Evolutionary conservation across 2,113 vertebrate genomes (phyloP), one percentile per base, ranked within the genome.

Genomic region (Xiphias gladius): DNA sequence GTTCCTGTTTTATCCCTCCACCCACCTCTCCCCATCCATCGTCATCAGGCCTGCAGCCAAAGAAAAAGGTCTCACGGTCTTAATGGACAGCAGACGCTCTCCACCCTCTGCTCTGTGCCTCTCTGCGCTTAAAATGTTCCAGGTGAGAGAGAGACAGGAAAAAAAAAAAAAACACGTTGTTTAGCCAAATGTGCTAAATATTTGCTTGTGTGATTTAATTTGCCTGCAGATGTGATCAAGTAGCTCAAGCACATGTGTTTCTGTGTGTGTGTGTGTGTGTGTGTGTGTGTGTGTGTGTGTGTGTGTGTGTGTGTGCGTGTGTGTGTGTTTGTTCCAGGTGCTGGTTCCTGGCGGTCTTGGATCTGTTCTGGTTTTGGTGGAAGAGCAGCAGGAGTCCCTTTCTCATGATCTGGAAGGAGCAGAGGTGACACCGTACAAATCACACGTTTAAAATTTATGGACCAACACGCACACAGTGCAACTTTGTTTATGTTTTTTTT

Each of bases 71-170:
- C 80, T 98, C 43, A 96, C 96, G 0, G 81, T 97, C 80, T 85
- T 97, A 64, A 85, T 96, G 32, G 96, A 96, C 94, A 95, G 96
- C 91, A 94, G 97, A 55, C 90, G 92, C 10, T 84, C 92, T n/a
- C 75, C 88, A 24, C 89, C 93, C 62, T 94, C 95, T 10, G 7
- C 87, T 16, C 89, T 92, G 65, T 86, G 92, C 89, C 65, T 95
- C 88, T 80, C 93, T 70, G 83, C 95, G 75, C 91, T 95, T 72
- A 94, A 86, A 80, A 72, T 24, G 35, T 95, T 96, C 88, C 95
- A 95, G 95, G 95, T 96, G 81, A 94, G 93, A 70, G 14, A 37
- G 7, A 76, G 22, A 48, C 28, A 30, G 52, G 2, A 20, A 7
- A 5, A 63, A 20, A 50, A 6, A 50, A 6, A 52, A 26, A 24